Percentiles rank a stretch among this genome's conserved stretches.
Conservation (phyloP, 1,140 invertebrate genomes). For the Rhopalosiphum maidis region DNA sequence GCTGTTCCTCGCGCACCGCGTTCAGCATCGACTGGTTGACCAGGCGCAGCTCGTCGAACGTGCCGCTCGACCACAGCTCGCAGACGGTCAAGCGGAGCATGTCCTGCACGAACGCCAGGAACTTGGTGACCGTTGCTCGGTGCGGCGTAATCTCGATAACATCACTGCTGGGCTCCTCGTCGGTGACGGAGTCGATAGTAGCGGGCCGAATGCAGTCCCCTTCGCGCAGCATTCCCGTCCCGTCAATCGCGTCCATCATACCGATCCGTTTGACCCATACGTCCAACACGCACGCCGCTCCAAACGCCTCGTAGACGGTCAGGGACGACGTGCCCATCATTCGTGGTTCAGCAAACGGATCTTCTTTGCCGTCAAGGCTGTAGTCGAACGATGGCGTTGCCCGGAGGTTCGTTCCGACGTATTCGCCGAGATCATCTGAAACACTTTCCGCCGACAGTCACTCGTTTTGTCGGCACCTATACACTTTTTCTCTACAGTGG, state of each 20-base stretch:
- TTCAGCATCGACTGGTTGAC: not conserved
- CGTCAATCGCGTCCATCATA: not conserved
- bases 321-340: not conserved
- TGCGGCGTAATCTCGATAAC: not conserved
- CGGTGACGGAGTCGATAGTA: too few relatives aligned
- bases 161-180: not conserved
- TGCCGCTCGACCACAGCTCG: not conserved
- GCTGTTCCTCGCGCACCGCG: not conserved
- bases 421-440: not conserved
- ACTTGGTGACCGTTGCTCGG: not conserved
- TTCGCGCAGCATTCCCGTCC: not conserved
- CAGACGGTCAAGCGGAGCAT: not conserved
- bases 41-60: not conserved
- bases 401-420: not conserved
- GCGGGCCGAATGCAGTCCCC: not conserved
- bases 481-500: too few relatives aligned
- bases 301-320: not conserved
- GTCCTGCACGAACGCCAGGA: not conserved
- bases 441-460: not conserved
- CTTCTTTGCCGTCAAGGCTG: not conserved
- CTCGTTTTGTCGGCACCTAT: not conserved
- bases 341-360: not conserved
- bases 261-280: not conserved
- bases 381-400: not conserved
- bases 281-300: not conserved